Base-by-base conservation (phyloP, 2,888 invertebrate species). In the Tenthredo mesomela region DNA sequence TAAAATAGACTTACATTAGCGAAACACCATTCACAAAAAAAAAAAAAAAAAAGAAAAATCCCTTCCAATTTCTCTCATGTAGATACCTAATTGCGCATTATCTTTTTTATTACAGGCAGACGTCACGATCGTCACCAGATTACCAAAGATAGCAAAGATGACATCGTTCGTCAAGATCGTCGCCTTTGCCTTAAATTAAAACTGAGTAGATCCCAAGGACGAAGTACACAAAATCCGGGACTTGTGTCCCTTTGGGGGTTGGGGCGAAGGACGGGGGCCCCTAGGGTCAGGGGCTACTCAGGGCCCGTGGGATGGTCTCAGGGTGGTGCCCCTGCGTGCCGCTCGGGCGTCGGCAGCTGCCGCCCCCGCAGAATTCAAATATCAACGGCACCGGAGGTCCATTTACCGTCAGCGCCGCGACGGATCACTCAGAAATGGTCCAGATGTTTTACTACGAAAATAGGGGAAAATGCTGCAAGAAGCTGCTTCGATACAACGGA, bases 381-480 rank as follows among this genome's bases (percentile, higher is more conserved):
- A 85, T 85, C 86, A 87, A 85, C 84, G 86, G 88, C 85, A 88
- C 91, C 88, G 91, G 91, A 85, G 91, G 92, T 71, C 93, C 93
- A 80, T 93, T 91, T 88, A 92, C 92, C 89, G 91, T 92, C 87
- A 93, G 93, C 90, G 91, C 90, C 87, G 91, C 91, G 85, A 92
- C 91, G 86, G 92, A 92, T 86, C 92, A 92, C 87, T 89, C 92
- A 85, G 92, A 93, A 86, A 95, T 95, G 95, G 95, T 95, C 86
- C 96, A 96, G 93, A 94, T 96, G 94, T 95, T 96, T 93, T 96
- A 96, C 92, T 96, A 96, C 90, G 97, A 97, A 93, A 97, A 96
- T 90, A 95, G 97, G 87, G 97, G 97, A 87, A 97, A 97, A 92
- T 97, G 97, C 93, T 97, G 97, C 94, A 96, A 96, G 91, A 97